Conservation (phyloP, 2,888 invertebrate species). For the Esperia sulphurella region DNA sequence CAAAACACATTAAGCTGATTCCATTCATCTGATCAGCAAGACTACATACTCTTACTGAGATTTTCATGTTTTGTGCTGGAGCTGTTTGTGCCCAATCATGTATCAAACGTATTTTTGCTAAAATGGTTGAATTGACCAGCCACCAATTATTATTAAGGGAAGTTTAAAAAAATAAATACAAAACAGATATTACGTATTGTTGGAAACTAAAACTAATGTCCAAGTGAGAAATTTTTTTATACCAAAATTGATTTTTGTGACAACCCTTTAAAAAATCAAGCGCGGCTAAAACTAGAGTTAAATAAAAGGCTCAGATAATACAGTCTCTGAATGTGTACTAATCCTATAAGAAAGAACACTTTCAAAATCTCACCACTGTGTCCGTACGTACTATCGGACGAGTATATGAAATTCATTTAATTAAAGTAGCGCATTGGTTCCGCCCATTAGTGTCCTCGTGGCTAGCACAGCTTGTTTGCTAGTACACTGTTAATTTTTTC, state of each 20-base stretch:
- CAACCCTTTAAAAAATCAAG: constrained; percentile 36
- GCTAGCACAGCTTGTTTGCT: constrained; percentile 55
- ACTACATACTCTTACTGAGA: too few species aligned
- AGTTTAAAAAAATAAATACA: neutral
- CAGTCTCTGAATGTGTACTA: too few species aligned
- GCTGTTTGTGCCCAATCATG: too few species aligned
- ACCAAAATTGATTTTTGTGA: constrained; percentile 31
- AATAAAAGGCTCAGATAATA: constrained; percentile 1
- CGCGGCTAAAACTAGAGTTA: constrained; percentile 26
- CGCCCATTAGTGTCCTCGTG: constrained; percentile 3
- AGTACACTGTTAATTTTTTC: constrained; percentile 82
- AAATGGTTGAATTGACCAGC: neutral
- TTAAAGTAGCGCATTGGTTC: constrained; percentile 10
- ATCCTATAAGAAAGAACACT: neutral
- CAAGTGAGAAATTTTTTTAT: constrained; percentile 12
- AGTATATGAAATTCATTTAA: constrained; percentile 8
- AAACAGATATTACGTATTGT: constrained; percentile 14
- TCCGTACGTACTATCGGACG: neutral
- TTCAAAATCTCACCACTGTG: neutral
- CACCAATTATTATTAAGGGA: neutral
- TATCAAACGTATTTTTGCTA: too few species aligned
- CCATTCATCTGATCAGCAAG: too few species aligned
- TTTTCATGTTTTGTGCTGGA: too few species aligned
- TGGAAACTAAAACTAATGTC: constrained; percentile 27
- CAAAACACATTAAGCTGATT: too few species aligned